Base-by-base conservation (phyloP, 2,797 vertebrate genomes). In the Halcyon leucocephala region DNA sequence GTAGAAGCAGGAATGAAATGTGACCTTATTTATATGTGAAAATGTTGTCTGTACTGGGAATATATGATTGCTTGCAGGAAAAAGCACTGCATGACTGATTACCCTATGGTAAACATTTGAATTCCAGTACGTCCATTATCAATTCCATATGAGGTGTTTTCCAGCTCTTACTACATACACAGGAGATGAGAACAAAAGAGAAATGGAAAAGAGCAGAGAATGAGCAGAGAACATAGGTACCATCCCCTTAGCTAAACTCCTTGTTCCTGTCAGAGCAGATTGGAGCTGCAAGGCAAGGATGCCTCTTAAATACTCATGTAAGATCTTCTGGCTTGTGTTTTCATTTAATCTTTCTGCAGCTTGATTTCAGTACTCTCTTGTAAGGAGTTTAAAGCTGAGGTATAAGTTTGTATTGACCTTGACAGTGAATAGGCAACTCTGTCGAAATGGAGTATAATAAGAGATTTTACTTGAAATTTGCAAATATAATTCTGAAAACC, bases 71-170 rank as follows among this genome's bases (percentile, higher is more conserved):
- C 80, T 77, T 74, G 87, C 82, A 91, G 93, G 80, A 81, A 89
- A 81, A 92, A 87, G 33, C 44, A 29, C 54, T 89, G 86, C 67
- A 35, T 71, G 61, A 72, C 79, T 74, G 58, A 86, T 81, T 92
- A 44, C 57, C 21, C 49, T 78, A 4, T 88, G 39, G 76, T 87
- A 94, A 94, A 86, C 81, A 65, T 49, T 82, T 89, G 84, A 87
- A 82, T 94, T 93, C 92, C 76, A 82, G 44, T 67, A 85, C 20
- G 31, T 82, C 31, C 5, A 1, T 89, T 93, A 94, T 95, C 88
- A 90, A 8, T 93, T 89, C 93, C 89, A 67, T 85, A 86, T 93
- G 86, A 82, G 64, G 41, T n/a, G 24, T 81, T 87, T 93, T 83
- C 79, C 8, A 4, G 46, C 51, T 92, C 26, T 87, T 57, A 28